Evolutionary conservation across 2,888 invertebrate species (phyloP).

Genomic region (Aleiodes leptofemur): DNA sequence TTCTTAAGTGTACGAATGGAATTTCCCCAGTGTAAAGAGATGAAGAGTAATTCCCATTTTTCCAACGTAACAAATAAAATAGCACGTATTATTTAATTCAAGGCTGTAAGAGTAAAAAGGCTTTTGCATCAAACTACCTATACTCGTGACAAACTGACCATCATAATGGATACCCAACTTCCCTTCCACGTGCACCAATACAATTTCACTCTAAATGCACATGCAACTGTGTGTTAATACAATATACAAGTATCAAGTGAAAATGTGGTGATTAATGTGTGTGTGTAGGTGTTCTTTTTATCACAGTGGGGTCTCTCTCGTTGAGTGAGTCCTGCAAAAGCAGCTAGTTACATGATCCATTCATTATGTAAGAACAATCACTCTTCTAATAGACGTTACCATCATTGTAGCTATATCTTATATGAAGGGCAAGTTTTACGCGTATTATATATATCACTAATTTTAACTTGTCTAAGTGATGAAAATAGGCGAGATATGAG

Average conservation of each 20-base stretch:
- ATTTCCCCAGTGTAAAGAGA: too few relatives aligned
- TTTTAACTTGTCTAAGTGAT: not conserved
- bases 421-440: conserved; percentile 67
- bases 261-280: conserved; percentile 17
- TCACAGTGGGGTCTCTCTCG: conserved; percentile 4
- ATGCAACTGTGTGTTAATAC: conserved; percentile 4
- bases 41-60: not conserved
- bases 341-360: conserved; percentile 74
- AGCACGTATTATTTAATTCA: conserved; percentile 68
- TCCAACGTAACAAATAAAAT: not conserved
- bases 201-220: conserved; percentile 38
- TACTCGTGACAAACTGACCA: conserved; percentile 20
- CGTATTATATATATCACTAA: conserved; percentile 7
- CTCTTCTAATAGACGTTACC: conserved; percentile 72
- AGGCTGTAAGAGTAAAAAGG: conserved; percentile 74
- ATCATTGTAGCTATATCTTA: conserved; percentile 63
- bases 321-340: conserved; percentile 61
- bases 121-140: conserved; percentile 69
- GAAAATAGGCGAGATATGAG: not conserved
- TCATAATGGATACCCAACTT: conserved; percentile 16
- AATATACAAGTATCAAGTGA: conserved; percentile 20
- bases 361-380: conserved; percentile 75
- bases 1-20: too few relatives aligned
- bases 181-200: conserved; percentile 55
- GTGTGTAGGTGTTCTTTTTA: conserved; percentile 47